A percentile compares a stretch with the other conserved stretches of the same genome.
Evolutionary conservation across 2,888 invertebrate genomes (phyloP).

Genomic region (Nematopogon swammerdamellus): DNA sequence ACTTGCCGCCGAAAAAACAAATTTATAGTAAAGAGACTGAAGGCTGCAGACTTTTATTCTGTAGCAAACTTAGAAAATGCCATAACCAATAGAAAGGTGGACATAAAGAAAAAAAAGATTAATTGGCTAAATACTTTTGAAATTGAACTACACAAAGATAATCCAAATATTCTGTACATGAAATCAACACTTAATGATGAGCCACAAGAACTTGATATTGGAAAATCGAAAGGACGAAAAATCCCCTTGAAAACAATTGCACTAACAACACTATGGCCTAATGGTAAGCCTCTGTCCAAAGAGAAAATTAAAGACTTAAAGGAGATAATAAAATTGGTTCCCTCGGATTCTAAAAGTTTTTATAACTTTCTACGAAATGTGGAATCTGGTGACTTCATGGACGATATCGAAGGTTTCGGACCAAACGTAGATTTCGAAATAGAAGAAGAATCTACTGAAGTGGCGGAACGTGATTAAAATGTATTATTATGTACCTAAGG

Average conservation of each 20-base stretch:
- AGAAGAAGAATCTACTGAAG: too few species aligned
- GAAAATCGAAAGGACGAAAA: too few species aligned
- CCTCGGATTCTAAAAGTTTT: conserved; percentile 1
- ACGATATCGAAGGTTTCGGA: conserved; percentile 2
- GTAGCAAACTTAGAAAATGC: conserved; percentile 9
- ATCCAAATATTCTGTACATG: conserved; percentile 8
- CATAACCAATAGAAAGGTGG: conserved; percentile 10
- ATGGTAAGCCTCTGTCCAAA: neutral
- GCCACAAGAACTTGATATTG: too few species aligned
- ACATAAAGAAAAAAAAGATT: conserved; percentile 9
- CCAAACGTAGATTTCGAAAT: neutral
- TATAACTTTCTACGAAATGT: conserved; percentile 4
- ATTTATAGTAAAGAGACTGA: conserved; percentile 10
- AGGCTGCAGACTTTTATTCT: conserved; percentile 9
- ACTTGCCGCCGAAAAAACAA: conserved; percentile 12
- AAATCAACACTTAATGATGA: conserved; percentile 3
- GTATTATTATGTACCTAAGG: too few species aligned
- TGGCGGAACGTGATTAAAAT: too few species aligned
- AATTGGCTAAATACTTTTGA: conserved; percentile 9
- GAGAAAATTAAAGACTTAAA: conserved; percentile 2
- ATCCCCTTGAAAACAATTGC: too few species aligned
- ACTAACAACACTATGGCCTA: too few species aligned
- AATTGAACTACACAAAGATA: conserved; percentile 8
- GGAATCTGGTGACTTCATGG: neutral
- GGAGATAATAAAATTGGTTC: neutral